Percentiles rank a stretch among this genome's conserved stretches.
Evolutionary conservation across 2,888 invertebrate genomes (phyloP).

Genomic region (Phyllotreta cruciferae): DNA sequence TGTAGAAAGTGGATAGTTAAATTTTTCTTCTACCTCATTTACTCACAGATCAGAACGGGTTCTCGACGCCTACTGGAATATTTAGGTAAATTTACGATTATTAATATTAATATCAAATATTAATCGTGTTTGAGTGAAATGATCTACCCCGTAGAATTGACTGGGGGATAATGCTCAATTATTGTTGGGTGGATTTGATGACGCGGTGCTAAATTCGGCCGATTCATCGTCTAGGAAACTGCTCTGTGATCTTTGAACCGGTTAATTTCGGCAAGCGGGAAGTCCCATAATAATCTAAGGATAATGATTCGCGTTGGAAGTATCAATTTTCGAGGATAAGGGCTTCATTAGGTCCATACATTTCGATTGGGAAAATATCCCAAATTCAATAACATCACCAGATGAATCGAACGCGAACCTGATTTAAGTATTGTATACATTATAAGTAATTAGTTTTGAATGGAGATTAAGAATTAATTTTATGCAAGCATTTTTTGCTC

Average conservation of each 20-base stretch:
- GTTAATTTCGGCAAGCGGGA: conserved; percentile 27
- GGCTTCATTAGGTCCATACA: conserved; percentile 2
- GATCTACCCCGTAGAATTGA: conserved; percentile 8
- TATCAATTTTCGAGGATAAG: conserved; percentile 14
- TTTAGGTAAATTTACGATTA: too few relatives aligned
- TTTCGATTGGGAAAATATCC: background rate
- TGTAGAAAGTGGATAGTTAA: conserved; percentile 26
- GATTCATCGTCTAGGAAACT: conserved; percentile 32
- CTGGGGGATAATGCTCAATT: conserved; percentile 30
- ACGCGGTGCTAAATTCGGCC: conserved; percentile 29
- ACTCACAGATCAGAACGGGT: conserved; percentile 9
- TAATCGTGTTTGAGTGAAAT: background rate
- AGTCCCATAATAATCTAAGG: conserved; percentile 19
- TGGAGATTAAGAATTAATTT: conserved; percentile 19
- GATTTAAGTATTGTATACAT: too few relatives aligned
- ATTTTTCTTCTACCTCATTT: conserved; percentile 22
- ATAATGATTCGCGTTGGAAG: conserved; percentile 19
- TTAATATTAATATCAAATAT: too few relatives aligned
- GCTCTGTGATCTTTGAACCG: conserved; percentile 33
- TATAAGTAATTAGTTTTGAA: too few relatives aligned
- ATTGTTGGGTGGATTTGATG: conserved; percentile 38
- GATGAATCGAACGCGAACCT: background rate
- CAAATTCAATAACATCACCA: background rate
- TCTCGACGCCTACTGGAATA: too few relatives aligned
- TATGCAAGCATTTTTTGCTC: too few relatives aligned